A percentile compares a stretch with the other conserved stretches of the same genome.
Evolutionary conservation across 2,888 invertebrate genomes (phyloP).

Genomic region (Andricus curvator): DNA sequence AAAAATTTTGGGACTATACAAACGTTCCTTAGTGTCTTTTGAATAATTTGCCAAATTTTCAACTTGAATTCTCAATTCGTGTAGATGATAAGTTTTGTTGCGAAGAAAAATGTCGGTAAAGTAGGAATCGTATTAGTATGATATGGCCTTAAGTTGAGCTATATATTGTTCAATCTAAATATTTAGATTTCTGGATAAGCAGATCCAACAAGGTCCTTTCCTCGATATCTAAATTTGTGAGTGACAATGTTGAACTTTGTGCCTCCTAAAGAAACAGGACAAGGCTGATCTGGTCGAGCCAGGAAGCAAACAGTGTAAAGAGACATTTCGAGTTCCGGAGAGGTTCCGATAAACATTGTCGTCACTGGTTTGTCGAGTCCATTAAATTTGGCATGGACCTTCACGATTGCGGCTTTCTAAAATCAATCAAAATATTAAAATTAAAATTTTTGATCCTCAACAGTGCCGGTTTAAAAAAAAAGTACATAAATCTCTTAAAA

Average conservation of each 20-base stretch:
- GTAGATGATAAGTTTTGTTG: too few relatives aligned
- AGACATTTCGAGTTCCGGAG: constrained; percentile 95
- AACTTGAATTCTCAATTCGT: too few relatives aligned
- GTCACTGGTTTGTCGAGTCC: constrained; percentile 88
- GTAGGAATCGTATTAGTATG: too few relatives aligned
- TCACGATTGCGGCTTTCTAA: constrained; percentile 89
- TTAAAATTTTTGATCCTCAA: neutral
- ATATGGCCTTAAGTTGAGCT: neutral
- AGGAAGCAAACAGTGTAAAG: constrained; percentile 93
- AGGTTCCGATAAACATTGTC: constrained; percentile 89
- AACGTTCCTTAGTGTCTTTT: too few relatives aligned
- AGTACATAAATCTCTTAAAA: too few relatives aligned
- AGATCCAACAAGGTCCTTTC: constrained; percentile 89
- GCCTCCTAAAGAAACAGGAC: constrained; percentile 86
- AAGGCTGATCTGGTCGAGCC: constrained; percentile 86
- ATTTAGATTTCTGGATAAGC: constrained; percentile 88
- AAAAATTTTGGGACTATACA: too few relatives aligned
- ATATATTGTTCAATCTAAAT: neutral
- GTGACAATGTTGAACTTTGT: constrained; percentile 87
- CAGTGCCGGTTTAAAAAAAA: too few relatives aligned
- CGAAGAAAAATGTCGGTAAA: too few relatives aligned
- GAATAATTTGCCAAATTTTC: too few relatives aligned
- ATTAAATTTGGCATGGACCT: constrained; percentile 86
- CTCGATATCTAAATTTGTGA: constrained; percentile 86
- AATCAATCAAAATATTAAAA: constrained; percentile 14